Conservation (phyloP, 2,888 invertebrate species). For the Tanytarsus gracilentus region DNA sequence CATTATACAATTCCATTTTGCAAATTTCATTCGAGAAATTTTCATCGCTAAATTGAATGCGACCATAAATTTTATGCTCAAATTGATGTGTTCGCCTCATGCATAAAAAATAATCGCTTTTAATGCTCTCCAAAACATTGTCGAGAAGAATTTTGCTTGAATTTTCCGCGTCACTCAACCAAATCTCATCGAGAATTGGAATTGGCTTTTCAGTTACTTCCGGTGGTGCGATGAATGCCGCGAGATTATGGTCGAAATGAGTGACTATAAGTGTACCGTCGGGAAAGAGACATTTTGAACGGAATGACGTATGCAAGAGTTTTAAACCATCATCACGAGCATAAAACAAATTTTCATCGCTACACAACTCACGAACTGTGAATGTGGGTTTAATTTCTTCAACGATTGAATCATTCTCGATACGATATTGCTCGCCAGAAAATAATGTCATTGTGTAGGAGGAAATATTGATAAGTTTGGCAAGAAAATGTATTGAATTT, state of each 20-base stretch:
- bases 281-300: background rate
- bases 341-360: background rate
- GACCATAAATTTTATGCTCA: background rate
- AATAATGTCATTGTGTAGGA: background rate
- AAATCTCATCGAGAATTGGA: background rate
- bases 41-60: background rate
- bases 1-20: background rate
- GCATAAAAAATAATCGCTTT: background rate
- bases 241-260: background rate
- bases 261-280: background rate
- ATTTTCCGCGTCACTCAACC: background rate
- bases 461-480: background rate
- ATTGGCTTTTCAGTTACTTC: background rate
- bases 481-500: background rate
- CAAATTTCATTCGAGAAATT: background rate
- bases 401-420: background rate
- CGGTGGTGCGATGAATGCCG: background rate
- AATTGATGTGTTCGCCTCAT: background rate
- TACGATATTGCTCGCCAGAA: background rate
- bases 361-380: background rate
- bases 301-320: background rate
- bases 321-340: background rate
- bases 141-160: background rate
- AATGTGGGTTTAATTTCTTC: background rate
- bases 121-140: background rate